Base-by-base conservation (phyloP, 1,140 invertebrate genomes). In the Scylla paramamosain region DNA sequence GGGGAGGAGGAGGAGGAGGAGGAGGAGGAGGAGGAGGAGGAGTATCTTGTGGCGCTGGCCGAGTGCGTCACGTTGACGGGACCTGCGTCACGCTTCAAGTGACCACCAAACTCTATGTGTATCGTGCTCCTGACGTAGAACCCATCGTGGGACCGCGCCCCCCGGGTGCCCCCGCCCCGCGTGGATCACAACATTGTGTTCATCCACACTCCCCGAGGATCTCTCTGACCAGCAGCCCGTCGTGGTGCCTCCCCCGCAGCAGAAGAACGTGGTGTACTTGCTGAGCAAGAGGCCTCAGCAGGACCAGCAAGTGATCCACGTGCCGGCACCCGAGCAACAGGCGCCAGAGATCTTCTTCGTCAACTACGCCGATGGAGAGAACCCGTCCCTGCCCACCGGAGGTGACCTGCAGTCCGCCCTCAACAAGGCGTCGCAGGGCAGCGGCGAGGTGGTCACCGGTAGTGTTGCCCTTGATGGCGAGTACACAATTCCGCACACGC, bases 191-290 rank as follows among this genome's bases (percentile, higher is more conserved):
- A 93, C 82, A 48, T 93, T 31, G 16, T 93, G 3, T 93, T 93
- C 92, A 87, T 93, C 67, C 59, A 45, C 59, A 28, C 39, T 4
- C 91, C 91, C 91, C 10, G 91, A 92, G 3, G 4, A 2, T 0
- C 25, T 39, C 10, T 6, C 16, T 3, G 31, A 25, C 4, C 91
- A 39, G 67, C 28, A 92, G 29, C 67, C 84, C 39, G 45, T 93
- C 86, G 92, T 93, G 46, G 92, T 93, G 2, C 92, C 92, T 16
- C 92, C 92, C 6, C 92, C 92, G 6, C 82, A 93, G 77, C 82
- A 86, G 92, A 87, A 93, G 45, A 93, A 93, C 46, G 46, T 52
- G 14, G 84, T 87, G n/a, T 93, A 93, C 84, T 2, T 87, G 39
- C 92, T 93, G 12, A 87, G 86, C 39, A 93, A 93, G 92, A 10